phyloP scores from a whole-genome alignment of 2,113 vertebrate species.

The Ptilonorhynchus violaceus region DNA sequence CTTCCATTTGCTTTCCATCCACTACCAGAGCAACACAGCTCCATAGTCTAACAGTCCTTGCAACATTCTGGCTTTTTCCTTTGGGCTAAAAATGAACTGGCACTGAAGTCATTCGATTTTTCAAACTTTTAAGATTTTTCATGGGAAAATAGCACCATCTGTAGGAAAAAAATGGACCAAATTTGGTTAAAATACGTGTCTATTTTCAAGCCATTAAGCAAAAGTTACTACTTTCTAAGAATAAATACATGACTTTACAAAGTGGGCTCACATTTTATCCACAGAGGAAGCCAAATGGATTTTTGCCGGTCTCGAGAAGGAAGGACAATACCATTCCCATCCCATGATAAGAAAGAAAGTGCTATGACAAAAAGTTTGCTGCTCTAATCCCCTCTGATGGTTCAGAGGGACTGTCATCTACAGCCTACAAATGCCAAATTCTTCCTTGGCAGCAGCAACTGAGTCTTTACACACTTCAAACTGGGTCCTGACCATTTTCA shows the following conservation, averaged over 20 bases:
- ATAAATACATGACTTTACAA: background rate
- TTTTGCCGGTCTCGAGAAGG: background rate
- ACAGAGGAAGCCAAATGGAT: background rate
- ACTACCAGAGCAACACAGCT: background rate
- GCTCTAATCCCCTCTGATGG: background rate
- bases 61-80: background rate
- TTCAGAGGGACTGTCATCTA: background rate
- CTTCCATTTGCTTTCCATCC: background rate
- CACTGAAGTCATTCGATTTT: background rate
- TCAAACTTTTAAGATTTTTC: slow-evolving; percentile 41
- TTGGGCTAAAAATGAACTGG: background rate
- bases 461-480: background rate
- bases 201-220: background rate
- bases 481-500: background rate
- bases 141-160: slow-evolving; percentile 65
- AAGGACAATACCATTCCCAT: background rate
- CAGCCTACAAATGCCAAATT: background rate
- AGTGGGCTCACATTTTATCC: rapidly evolving
- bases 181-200: background rate
- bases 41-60: background rate
- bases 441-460: background rate
- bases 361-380: background rate
- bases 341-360: background rate
- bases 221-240: background rate
- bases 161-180: slow-evolving; percentile 25